A percentile compares a stretch with the other conserved stretches of the same genome.
Conservation (phyloP, 2,888 invertebrate genomes). For the Acrobasis consociella region DNA sequence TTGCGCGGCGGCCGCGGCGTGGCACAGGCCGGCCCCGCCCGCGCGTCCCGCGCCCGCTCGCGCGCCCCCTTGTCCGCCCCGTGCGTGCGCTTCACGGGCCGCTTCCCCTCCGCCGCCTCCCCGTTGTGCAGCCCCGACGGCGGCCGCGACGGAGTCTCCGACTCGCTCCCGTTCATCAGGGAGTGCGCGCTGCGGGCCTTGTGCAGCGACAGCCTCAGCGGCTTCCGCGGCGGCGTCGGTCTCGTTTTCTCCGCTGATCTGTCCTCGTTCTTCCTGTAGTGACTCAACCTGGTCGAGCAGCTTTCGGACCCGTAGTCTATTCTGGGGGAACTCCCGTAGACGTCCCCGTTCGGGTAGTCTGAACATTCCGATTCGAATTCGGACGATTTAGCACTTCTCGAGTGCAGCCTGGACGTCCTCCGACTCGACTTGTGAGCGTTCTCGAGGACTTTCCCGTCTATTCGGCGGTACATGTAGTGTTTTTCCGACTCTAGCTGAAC, state of each 20-base stretch:
- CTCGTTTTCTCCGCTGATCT: slow-evolving; percentile 76
- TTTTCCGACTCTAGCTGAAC: slow-evolving; percentile 75
- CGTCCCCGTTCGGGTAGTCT: slow-evolving; percentile 73
- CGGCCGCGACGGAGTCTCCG: slow-evolving; percentile 68
- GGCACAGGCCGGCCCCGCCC: slow-evolving; percentile 44
- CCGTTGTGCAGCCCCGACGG: slow-evolving; percentile 51
- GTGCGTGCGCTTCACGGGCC: slow-evolving; percentile 84
- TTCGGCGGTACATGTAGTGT: slow-evolving; percentile 69
- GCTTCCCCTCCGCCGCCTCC: slow-evolving; percentile 71
- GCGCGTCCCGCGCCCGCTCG: slow-evolving; percentile 53
- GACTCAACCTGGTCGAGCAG: slow-evolving; percentile 66
- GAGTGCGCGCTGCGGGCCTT: slow-evolving; percentile 92
- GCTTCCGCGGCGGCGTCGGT: slow-evolving; percentile 93
- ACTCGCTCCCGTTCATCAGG: slow-evolving; percentile 74
- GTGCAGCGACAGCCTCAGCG: slow-evolving; percentile 90
- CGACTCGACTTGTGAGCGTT: slow-evolving; percentile 80
- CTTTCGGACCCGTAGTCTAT: slow-evolving; percentile 84
- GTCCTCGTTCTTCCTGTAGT: slow-evolving; percentile 71
- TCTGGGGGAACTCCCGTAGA: slow-evolving; percentile 66
- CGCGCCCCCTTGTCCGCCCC: slow-evolving; percentile 60
- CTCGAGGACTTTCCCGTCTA: slow-evolving; percentile 79
- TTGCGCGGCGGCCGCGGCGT: slow-evolving; percentile 66
- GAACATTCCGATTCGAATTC: slow-evolving; percentile 91
- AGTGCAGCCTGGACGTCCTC: slow-evolving; percentile 72
- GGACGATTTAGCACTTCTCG: slow-evolving; percentile 86